Evolutionary conservation across 2,888 invertebrate genomes (phyloP).

Genomic region (Pollenia labialis): DNA sequence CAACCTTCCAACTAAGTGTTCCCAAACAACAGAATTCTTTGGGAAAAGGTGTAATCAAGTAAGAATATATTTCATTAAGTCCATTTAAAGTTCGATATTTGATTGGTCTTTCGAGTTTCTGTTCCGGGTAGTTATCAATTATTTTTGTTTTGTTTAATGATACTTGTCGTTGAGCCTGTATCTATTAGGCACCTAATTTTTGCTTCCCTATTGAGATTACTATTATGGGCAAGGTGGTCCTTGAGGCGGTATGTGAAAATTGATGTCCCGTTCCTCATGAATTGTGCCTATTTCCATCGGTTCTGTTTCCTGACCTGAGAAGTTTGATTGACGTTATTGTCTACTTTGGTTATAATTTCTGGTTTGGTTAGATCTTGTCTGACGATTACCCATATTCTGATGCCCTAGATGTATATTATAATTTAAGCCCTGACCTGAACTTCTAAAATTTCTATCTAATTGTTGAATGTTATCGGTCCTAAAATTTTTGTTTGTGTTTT

Average conservation of each 20-base stretch:
- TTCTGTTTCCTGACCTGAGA: background rate
- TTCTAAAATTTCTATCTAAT: too few relatives aligned
- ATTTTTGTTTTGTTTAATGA: background rate
- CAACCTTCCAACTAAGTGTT: conserved; percentile 8
- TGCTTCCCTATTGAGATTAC: background rate
- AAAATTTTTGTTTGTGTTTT: background rate
- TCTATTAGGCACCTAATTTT: too few relatives aligned
- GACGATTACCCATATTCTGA: background rate
- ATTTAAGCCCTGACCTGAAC: too few relatives aligned
- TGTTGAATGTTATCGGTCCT: background rate
- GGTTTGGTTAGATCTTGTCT: conserved; percentile 1
- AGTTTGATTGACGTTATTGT: conserved; percentile 6
- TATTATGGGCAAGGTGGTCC: conserved; percentile 13
- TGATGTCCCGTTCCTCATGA: background rate
- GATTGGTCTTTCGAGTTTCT: too few relatives aligned
- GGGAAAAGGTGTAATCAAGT: background rate
- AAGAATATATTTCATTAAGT: background rate
- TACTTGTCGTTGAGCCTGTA: conserved; percentile 24
- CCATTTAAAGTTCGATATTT: background rate
- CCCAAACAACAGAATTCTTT: background rate
- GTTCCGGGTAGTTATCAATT: conserved; percentile 4
- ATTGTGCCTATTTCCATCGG: too few relatives aligned
- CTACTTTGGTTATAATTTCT: background rate
- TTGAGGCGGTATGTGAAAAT: conserved; percentile 38
- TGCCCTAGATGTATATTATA: too few relatives aligned